A percentile compares a stretch with the other conserved stretches of the same genome.
These are phyloP conservation scores for Drosophila eugracilis DNA, from an alignment of 1,140 invertebrate species.

Conservation along the genomic window DNA sequence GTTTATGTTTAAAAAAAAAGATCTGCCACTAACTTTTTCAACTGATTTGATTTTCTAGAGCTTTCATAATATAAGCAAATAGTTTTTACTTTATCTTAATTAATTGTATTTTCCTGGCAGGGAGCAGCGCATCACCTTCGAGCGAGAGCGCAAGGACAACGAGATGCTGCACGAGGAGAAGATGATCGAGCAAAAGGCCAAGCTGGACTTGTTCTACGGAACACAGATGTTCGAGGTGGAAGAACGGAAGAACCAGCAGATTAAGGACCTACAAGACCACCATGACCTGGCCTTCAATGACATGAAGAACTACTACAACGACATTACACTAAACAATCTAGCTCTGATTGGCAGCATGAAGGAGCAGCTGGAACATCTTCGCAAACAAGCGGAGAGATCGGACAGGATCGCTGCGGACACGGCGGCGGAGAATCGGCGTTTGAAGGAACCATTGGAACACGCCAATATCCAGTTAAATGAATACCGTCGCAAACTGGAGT, in stretches of 20 bases:
- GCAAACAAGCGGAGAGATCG: constrained; percentile 92
- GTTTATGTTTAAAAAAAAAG: too few species aligned
- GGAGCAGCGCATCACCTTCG: constrained; percentile 85
- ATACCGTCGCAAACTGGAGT: constrained; percentile 89
- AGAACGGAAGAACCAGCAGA: constrained; percentile 94
- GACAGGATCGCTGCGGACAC: constrained; percentile 86
- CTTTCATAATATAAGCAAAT: not conserved
- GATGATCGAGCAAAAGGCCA: constrained; percentile 89
- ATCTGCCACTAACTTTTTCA: too few species aligned
- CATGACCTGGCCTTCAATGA: constrained; percentile 94
- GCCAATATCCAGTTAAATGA: constrained; percentile 89
- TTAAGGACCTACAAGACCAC: constrained; percentile 91
- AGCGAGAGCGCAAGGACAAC: constrained; percentile 90
- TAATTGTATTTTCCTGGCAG: constrained; percentile 30
- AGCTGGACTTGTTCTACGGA: constrained; percentile 90
- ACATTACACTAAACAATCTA: constrained; percentile 96
- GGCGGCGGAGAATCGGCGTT: constrained; percentile 89
- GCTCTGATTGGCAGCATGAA: constrained; percentile 93
- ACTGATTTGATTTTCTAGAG: not conserved
- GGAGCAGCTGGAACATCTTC: constrained; percentile 94
- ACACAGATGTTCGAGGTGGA: constrained; percentile 94
- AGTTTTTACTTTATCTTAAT: not conserved
- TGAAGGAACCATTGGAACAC: constrained; percentile 89
- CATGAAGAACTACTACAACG: constrained; percentile 97
- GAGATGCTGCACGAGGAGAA: constrained; percentile 93